Conservation (phyloP, 2,888 invertebrate genomes). For the Luffia ferchaultella region DNA sequence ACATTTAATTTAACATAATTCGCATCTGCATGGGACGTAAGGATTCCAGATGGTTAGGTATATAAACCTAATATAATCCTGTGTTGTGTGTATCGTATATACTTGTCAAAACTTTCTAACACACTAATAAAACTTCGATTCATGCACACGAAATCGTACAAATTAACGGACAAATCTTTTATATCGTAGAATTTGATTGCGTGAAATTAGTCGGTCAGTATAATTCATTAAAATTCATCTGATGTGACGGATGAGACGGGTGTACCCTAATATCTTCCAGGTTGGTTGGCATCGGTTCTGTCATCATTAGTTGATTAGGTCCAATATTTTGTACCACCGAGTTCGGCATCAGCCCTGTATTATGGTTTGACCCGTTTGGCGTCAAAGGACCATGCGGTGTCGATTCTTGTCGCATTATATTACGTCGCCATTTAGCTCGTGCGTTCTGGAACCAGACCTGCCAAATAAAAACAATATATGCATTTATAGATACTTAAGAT, state of each 20-base stretch:
- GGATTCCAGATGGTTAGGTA: too few species aligned
- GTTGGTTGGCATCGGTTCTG: conserved; percentile 34
- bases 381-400: conserved; percentile 22
- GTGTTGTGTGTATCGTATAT: too few species aligned
- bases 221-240: conserved; percentile 43
- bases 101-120: too few species aligned
- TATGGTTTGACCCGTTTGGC: conserved; percentile 26
- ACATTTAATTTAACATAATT: too few species aligned
- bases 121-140: too few species aligned
- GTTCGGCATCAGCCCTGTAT: conserved; percentile 28
- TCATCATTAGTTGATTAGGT: conserved; percentile 28
- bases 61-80: too few species aligned
- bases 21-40: too few species aligned
- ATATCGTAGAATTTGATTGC: too few species aligned
- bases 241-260: conserved; percentile 36
- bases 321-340: conserved; percentile 22
- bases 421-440: conserved; percentile 96
- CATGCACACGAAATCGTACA: too few species aligned
- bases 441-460: conserved; percentile 99
- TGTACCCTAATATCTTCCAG: conserved; percentile 46
- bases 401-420: conserved; percentile 85
- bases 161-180: too few species aligned
- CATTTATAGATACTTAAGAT: too few species aligned
- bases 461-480: conserved; percentile 15
- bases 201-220: conserved; percentile 31